phyloP scores from a whole-genome alignment of 1,140 invertebrate species.

The Dinoponera quadriceps region DNA sequence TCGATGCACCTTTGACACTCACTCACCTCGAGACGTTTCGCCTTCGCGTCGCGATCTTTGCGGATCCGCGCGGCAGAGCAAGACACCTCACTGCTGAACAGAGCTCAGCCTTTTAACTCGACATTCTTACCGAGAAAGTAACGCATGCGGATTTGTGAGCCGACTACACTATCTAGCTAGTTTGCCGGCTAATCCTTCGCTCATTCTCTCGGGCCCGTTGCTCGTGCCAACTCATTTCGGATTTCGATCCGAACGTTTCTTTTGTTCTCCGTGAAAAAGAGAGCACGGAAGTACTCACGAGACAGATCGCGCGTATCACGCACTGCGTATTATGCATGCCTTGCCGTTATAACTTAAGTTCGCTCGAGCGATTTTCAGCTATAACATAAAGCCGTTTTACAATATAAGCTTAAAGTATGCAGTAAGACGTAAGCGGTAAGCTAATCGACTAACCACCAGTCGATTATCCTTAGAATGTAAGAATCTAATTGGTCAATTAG shows the following conservation, averaged over 20 bases:
- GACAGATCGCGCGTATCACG: no score
- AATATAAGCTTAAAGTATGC: no score
- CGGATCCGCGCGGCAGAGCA: neutral
- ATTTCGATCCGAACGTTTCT: slow-evolving; percentile 3
- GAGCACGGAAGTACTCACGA: slow-evolving; percentile 24
- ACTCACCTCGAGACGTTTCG: neutral
- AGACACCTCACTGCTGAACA: neutral
- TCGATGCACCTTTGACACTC: slow-evolving; percentile 6
- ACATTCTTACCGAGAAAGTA: slow-evolving; percentile 75
- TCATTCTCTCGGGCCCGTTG: slow-evolving; percentile 11
- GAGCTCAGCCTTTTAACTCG: slow-evolving; percentile 41
- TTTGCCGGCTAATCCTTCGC: slow-evolving; percentile 30
- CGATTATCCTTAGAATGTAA: no score
- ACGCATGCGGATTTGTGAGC: slow-evolving; percentile 57
- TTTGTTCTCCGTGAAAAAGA: slow-evolving; percentile 1
- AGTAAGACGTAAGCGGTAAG: no score
- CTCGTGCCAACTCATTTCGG: slow-evolving; percentile 22
- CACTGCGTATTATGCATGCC: no score
- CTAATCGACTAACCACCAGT: no score
- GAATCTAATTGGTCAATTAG: no score
- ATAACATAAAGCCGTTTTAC: no score
- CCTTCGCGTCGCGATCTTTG: neutral
- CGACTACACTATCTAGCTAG: neutral
- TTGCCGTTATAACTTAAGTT: no score
- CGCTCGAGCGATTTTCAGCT: no score